These are phyloP conservation scores for Whitmania pigra DNA, from an alignment of 1,140 invertebrate genomes.

Conservation along the genomic window DNA sequence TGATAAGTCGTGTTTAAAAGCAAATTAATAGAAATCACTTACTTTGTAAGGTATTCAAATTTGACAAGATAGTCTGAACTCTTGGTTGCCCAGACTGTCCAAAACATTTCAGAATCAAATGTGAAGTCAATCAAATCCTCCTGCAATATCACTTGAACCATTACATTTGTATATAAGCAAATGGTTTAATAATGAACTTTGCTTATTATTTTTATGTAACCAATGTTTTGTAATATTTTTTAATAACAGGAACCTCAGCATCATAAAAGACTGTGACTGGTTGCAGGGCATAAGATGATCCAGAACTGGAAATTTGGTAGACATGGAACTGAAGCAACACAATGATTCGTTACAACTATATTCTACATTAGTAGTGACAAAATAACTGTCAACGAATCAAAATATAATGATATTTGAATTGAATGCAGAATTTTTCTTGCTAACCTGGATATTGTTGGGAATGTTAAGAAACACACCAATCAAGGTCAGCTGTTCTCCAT, in stretches of 20 bases:
- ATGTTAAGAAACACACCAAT: not conserved
- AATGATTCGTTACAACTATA: not conserved
- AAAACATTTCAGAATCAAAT: no score
- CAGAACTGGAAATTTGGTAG: not conserved
- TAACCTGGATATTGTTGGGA: not conserved
- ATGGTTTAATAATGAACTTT: not conserved
- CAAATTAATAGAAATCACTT: no score
- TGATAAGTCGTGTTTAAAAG: no score
- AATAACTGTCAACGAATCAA: not conserved
- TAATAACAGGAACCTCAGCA: not conserved
- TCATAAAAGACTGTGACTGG: not conserved
- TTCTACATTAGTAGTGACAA: no score
- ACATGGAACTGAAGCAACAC: slow-evolving; percentile 2
- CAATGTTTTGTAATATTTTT: not conserved
- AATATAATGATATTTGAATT: not conserved
- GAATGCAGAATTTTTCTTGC: not conserved
- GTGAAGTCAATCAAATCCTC: no score
- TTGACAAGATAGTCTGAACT: no score
- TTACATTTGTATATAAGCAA: not conserved
- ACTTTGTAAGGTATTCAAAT: no score
- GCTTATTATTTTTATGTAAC: not conserved
- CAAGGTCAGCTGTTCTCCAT: not conserved
- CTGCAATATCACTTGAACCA: not conserved
- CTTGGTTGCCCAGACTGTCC: no score
- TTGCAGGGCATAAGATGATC: not conserved